Conservation (phyloP, 2,888 invertebrate genomes). For the Apomyelois bistriatella region DNA sequence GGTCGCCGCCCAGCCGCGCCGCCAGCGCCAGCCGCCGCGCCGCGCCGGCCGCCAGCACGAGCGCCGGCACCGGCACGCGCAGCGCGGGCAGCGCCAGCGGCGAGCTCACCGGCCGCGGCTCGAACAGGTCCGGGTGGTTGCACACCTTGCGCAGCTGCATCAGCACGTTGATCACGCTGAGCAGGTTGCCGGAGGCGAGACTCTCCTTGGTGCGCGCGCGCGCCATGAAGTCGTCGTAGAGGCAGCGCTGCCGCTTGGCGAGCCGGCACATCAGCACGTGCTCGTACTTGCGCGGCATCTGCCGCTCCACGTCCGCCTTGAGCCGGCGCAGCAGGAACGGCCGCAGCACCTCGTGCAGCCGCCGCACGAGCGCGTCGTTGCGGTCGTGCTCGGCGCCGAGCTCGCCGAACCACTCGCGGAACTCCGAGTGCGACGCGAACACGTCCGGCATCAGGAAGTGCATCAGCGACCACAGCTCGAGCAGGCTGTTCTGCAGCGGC, state of each 20-base stretch:
- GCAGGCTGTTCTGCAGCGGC: slow-evolving; percentile 96
- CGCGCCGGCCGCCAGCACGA: slow-evolving; percentile 85
- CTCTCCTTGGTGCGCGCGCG: slow-evolving; percentile 97
- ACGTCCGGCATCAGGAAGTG: slow-evolving; percentile 99
- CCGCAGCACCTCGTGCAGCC: slow-evolving; percentile 84
- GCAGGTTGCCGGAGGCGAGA: slow-evolving; percentile 93
- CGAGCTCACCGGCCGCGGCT: slow-evolving; percentile 95
- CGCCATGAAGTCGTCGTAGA: slow-evolving; percentile 99
- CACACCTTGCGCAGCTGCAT: slow-evolving; percentile 99
- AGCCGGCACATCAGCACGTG: slow-evolving; percentile 96
- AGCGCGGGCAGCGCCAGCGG: slow-evolving; percentile 94
- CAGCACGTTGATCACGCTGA: slow-evolving; percentile 96
- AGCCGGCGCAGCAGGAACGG: slow-evolving; percentile 95
- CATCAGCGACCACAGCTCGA: slow-evolving; percentile 99
- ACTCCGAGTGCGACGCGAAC: slow-evolving; percentile 97
- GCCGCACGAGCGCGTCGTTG: slow-evolving; percentile 56
- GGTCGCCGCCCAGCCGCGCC: slow-evolving; percentile 86
- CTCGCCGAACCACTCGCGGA: slow-evolving; percentile 99
- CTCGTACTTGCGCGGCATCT: slow-evolving; percentile 97
- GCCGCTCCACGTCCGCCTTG: slow-evolving; percentile 97
- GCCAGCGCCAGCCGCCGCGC: slow-evolving; percentile 82
- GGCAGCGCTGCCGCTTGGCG: slow-evolving; percentile 96
- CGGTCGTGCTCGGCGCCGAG: slow-evolving; percentile 82
- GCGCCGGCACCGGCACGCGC: slow-evolving; percentile 84
- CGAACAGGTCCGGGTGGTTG: slow-evolving; percentile 99